Percentiles rank a stretch among this genome's conserved stretches.
phyloP scores from a whole-genome alignment of 2,113 vertebrate species.

The Strix uralensis region DNA sequence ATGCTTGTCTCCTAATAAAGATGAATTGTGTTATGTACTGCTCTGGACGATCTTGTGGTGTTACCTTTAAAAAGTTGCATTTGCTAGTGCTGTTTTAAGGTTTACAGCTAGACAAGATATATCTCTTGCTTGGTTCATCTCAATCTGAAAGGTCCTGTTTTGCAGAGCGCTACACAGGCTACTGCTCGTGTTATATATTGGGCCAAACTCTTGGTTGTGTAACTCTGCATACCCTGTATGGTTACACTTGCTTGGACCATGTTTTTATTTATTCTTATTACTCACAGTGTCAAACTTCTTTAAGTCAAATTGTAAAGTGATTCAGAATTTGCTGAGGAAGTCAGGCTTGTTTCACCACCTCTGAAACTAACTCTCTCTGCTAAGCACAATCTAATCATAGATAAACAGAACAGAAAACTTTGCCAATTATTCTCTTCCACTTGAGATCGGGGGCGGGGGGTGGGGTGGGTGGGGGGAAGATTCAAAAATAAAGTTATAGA shows the following conservation, averaged over 20 bases:
- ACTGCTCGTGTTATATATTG: not conserved
- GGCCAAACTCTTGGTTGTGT: not conserved
- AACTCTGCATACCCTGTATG: not conserved
- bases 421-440: not conserved
- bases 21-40: not conserved
- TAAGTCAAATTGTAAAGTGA: not conserved
- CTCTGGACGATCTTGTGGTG: not conserved
- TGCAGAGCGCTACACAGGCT: not conserved
- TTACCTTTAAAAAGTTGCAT: not conserved
- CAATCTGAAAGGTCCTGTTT: not conserved
- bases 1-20: not conserved
- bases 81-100: not conserved
- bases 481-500: not conserved
- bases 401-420: not conserved
- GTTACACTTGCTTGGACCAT: not conserved
- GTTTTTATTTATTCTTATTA: not conserved
- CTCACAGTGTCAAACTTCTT: not conserved
- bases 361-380: not conserved
- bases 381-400: not conserved
- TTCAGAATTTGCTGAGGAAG: not conserved
- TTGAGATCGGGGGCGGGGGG: not conserved
- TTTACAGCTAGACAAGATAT: not conserved
- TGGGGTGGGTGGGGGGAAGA: not conserved
- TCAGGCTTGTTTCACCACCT: not conserved
- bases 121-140: not conserved